A percentile compares a stretch with the other conserved stretches of the same genome.
phyloP scores from a whole-genome alignment of 2,113 vertebrate species.

The Pyxicephalus adspersus region DNA sequence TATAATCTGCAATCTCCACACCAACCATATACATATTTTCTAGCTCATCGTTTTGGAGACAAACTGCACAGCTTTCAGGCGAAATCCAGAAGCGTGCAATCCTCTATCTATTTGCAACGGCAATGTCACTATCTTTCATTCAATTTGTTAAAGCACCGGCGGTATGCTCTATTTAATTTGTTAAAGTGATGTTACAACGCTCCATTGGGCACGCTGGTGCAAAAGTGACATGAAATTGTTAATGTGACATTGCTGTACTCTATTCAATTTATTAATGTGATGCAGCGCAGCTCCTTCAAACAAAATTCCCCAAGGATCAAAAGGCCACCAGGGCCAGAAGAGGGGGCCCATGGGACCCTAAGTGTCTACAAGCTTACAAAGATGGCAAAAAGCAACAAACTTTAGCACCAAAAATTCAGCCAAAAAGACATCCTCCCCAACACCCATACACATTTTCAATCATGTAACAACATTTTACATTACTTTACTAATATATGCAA shows the following conservation, averaged over 20 bases:
- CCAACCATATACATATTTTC: slow-evolving; percentile 20
- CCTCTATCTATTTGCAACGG: not conserved
- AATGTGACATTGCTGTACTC: slow-evolving; percentile 50
- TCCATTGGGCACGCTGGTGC: slow-evolving; percentile 44
- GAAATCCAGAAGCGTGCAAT: not conserved
- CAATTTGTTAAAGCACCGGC: slow-evolving; percentile 47
- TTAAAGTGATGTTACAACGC: slow-evolving; percentile 51
- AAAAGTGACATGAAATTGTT: slow-evolving; percentile 54
- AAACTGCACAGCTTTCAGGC: not conserved
- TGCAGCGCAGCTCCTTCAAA: not conserved
- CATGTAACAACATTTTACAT: too few species aligned
- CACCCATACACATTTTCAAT: too few species aligned
- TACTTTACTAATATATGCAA: too few species aligned
- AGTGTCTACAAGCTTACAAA: too few species aligned
- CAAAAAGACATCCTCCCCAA: too few species aligned
- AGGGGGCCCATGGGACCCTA: too few species aligned
- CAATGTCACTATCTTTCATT: slow-evolving; percentile 50
- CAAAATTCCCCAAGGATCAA: not conserved
- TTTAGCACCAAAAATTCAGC: too few species aligned
- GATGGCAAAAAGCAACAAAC: too few species aligned
- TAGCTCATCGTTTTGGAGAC: not conserved
- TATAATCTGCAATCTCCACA: not conserved
- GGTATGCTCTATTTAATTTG: slow-evolving; percentile 55
- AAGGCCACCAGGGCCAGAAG: not conserved
- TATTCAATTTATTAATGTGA: slow-evolving; percentile 42